Evolutionary conservation across 1,140 invertebrate genomes (phyloP), one percentile per base, ranked within the genome.

Genomic region (Heterodera carotae): DNA sequence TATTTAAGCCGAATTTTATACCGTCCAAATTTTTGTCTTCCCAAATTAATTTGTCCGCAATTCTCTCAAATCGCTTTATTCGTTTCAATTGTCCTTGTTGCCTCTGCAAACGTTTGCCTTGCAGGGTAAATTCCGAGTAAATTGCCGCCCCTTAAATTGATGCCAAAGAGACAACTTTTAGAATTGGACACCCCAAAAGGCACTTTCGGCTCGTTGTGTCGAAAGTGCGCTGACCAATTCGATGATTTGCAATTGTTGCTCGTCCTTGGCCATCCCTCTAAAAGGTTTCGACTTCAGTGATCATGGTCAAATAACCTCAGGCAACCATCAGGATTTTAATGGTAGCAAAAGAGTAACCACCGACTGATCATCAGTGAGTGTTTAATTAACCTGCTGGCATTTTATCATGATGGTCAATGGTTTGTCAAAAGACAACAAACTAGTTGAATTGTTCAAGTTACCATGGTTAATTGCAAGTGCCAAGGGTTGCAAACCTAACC

Each of bases 131-230:
- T 64, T 86, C 85, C 18, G 85, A 86, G 56, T 74, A 33, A 69
- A 72, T 68, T 10, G 84, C 74, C 27, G 85, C 85, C 73, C 87
- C 85, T 75, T 33, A 85, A 76, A 74, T 27, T 33, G n/a, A 29
- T 12, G 53, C 34, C 31, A 70, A 39, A 67, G 8, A 7, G 8
- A 31, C n/a, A n/a, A n/a, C n/a, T n/a, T n/a, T n/a, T n/a, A n/a
- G n/a, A 69, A 69, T 69, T 34, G 34, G n/a, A 69, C 43, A 36
- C 53, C 10, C 18, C 36, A 39, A 36, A 69, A 25, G 33, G n/a
- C 76, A 87, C 85, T 87, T 76, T 86, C 85, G 12, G 85, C 85
- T 33, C 86, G 84, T 59, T 76, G 70, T 48, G 80, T 67, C n/a
- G 81, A 81, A 84, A 86, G 86, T 43, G 76, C 69, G 27, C 83